A percentile compares a stretch with the other conserved stretches of the same genome.
Evolutionary conservation across 2,888 invertebrate species (phyloP).

Genomic region (Drosophila formosana): DNA sequence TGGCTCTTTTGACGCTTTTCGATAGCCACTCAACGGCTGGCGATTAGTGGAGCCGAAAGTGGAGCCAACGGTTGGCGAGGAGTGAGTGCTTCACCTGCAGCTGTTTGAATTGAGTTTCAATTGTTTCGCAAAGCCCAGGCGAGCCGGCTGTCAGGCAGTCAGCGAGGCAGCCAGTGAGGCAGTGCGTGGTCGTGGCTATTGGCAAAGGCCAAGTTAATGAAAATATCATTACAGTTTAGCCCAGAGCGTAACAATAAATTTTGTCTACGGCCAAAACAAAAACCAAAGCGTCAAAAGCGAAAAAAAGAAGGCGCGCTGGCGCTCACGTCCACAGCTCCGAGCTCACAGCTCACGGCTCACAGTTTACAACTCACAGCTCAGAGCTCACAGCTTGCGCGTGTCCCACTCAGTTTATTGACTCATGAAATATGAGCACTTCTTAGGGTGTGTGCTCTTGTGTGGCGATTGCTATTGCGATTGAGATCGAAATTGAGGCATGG

Average conservation of each 20-base stretch:
- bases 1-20: slow-evolving; percentile 62
- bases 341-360: slow-evolving; percentile 34
- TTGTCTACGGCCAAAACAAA: slow-evolving; percentile 15
- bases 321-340: slow-evolving; percentile 29
- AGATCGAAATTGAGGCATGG: slow-evolving; percentile 19
- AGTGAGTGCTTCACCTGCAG: slow-evolving; percentile 56
- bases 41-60: slow-evolving; percentile 55
- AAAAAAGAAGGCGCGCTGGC: slow-evolving; percentile 26
- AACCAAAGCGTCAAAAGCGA: not conserved
- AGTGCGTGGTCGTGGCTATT: slow-evolving; percentile 68
- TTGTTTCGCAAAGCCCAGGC: slow-evolving; percentile 40
- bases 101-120: slow-evolving; percentile 53
- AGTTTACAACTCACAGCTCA: slow-evolving; percentile 33
- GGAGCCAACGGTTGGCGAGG: slow-evolving; percentile 10
- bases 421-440: slow-evolving; percentile 80
- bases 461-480: not conserved
- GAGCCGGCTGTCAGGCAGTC: not conserved
- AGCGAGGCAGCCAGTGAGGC: not conserved
- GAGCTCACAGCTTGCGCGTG: slow-evolving; percentile 39
- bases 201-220: slow-evolving; percentile 80
- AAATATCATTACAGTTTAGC: slow-evolving; percentile 79
- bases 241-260: slow-evolving; percentile 71
- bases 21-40: slow-evolving; percentile 67
- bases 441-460: slow-evolving; percentile 64
- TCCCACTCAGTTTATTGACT: slow-evolving; percentile 73